Evolutionary conservation across 1,140 invertebrate genomes (phyloP).

Genomic region (Drosophila rhopaloa): DNA sequence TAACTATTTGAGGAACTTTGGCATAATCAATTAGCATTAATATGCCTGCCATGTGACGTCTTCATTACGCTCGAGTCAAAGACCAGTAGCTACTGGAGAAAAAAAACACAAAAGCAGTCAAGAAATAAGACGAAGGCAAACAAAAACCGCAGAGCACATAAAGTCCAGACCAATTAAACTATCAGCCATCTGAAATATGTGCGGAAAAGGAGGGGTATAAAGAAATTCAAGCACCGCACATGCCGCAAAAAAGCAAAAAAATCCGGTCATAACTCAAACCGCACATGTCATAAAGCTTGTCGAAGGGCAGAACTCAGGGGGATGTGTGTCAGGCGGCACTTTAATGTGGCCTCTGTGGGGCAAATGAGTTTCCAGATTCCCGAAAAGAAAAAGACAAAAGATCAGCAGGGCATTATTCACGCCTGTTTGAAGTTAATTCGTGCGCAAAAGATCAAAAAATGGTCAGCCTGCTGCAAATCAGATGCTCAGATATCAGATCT

Average conservation of each 20-base stretch:
- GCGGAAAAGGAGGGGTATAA: constrained; percentile 17
- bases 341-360: constrained; percentile 62
- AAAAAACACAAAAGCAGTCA: not conserved
- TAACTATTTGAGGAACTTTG: constrained; percentile 30
- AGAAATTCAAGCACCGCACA: constrained; percentile 46
- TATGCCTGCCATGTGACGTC: constrained; percentile 63
- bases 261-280: constrained; percentile 42
- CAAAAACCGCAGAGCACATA: constrained; percentile 47
- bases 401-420: constrained; percentile 71
- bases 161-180: constrained; percentile 74
- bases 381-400: constrained; percentile 45
- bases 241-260: constrained; percentile 33
- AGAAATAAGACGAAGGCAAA: constrained; percentile 19
- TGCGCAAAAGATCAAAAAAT: constrained; percentile 55
- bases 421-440: constrained; percentile 72
- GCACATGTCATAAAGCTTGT: constrained; percentile 68
- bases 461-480: constrained; percentile 30
- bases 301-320: constrained; percentile 11
- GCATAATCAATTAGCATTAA: constrained; percentile 64
- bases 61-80: constrained; percentile 63
- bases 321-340: constrained; percentile 74
- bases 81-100: constrained; percentile 56
- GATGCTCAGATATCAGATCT: constrained; percentile 30
- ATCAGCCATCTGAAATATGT: constrained; percentile 71
- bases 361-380: constrained; percentile 60